phyloP scores from a whole-genome alignment of 1,140 invertebrate genomes.

The Globodera rostochiensis region DNA sequence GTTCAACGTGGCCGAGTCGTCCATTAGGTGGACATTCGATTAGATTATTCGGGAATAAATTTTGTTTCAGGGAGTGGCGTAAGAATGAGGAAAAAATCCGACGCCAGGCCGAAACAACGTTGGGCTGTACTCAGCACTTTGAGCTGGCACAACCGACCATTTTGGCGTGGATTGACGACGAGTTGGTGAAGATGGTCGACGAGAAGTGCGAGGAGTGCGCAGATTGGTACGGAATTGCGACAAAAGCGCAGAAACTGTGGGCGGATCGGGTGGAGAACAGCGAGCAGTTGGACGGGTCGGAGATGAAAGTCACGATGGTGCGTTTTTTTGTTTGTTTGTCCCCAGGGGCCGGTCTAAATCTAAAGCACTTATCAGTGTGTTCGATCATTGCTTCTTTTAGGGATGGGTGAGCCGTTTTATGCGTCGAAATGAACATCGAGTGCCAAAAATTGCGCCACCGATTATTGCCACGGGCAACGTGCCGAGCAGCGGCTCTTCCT shows the following conservation, averaged over 20 bases:
- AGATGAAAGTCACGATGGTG: slow-evolving; percentile 57
- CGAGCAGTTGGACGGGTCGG: slow-evolving; percentile 43
- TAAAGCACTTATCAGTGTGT: no score
- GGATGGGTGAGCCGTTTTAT: slow-evolving; percentile 50
- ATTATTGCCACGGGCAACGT: slow-evolving; percentile 50
- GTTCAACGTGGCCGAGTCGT: slow-evolving; percentile 62
- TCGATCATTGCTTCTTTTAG: slow-evolving; percentile 24
- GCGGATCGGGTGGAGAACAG: slow-evolving; percentile 3
- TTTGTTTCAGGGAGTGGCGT: slow-evolving; percentile 49
- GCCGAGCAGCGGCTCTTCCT: slow-evolving; percentile 11
- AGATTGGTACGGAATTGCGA: slow-evolving; percentile 50
- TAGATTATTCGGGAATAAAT: not conserved
- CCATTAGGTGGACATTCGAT: slow-evolving; percentile 34
- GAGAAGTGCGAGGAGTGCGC: slow-evolving; percentile 33
- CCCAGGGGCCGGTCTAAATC: no score
- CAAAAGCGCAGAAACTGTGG: slow-evolving; percentile 47
- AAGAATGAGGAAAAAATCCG: slow-evolving; percentile 60
- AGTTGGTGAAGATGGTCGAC: slow-evolving; percentile 40
- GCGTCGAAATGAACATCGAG: slow-evolving; percentile 41
- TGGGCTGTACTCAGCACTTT: slow-evolving; percentile 31
- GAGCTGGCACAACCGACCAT: slow-evolving; percentile 39
- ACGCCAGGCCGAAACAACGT: slow-evolving; percentile 30
- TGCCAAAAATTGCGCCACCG: slow-evolving; percentile 48
- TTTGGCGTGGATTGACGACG: slow-evolving; percentile 24
- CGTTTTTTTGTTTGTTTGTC: not conserved